Evolutionary conservation across 2,888 invertebrate genomes (phyloP), one percentile per base, ranked within the genome.

Genomic region (Cephus spinipes): DNA sequence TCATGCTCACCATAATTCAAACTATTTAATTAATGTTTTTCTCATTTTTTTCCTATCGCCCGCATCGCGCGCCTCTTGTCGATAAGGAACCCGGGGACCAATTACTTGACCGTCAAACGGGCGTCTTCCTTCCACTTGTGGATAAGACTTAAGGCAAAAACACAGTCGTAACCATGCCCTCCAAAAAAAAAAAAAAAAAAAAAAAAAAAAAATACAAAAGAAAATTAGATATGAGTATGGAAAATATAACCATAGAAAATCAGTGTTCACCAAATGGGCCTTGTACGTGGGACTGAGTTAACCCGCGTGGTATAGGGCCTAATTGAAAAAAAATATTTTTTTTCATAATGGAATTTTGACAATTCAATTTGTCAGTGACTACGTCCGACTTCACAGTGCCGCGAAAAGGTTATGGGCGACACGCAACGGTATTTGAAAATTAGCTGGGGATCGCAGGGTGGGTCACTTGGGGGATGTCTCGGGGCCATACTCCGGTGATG

Each of bases 311-410:
- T 23, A 9, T 23, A 55, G 2, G 55, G 55, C 55, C 23, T 9
- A 9, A 23, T 23, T 55, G 4, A 32, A 32, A 32, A 32, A 31
- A 2, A 9, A 9, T 9, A 9, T 55, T 86, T 87, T 85, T 83
- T 79, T 55, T 23, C 23, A 9, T 9, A 9, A 74, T 32, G 6
- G 12, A 40, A 81, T 79, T 81, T 80, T 83, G 88, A 90, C 89
- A 89, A 90, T 91, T 91, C 90, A 91, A 90, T 90, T 90, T 90
- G 88, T 85, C 86, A 86, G 84, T 78, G 77, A 81, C 84, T 85
- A 82, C 83, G 84, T 81, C 85, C 83, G 85, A 71, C 31, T 31
- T 71, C 55, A 68, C 32, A 76, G 69, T 68, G 55, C 68, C 73
- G 79, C 68, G 74, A 40, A 69, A 55, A 77, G 74, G 77, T 77